phyloP scores from a whole-genome alignment of 1,140 invertebrate species.

The Drosophila tropicalis region DNA sequence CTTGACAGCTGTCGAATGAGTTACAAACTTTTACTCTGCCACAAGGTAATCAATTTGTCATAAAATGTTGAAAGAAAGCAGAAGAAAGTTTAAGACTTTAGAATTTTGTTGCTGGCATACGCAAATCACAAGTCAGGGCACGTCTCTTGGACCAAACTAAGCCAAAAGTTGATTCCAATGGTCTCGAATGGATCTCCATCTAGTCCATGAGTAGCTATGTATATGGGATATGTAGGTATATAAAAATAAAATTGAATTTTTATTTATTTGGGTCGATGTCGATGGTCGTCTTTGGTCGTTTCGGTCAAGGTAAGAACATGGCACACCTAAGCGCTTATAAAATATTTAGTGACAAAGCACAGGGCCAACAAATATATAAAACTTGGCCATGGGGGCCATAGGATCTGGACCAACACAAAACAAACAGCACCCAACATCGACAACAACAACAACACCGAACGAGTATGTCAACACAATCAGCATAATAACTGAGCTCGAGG shows the following conservation, averaged over 20 bases:
- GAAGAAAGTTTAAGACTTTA: conserved; percentile 1
- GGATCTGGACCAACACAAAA: conserved; percentile 16
- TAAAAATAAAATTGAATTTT: conserved; percentile 67
- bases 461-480: conserved; percentile 75
- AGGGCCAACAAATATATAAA: conserved; percentile 49
- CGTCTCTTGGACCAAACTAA: conserved; percentile 40
- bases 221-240: not conserved
- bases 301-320: conserved; percentile 44
- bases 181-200: not conserved
- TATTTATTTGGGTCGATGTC: conserved; percentile 52
- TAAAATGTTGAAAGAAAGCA: conserved; percentile 6
- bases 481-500: conserved; percentile 68
- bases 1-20: conserved; percentile 43
- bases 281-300: conserved; percentile 6
- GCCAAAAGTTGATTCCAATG: conserved; percentile 7
- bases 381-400: conserved; percentile 22
- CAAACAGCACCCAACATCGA: conserved; percentile 21
- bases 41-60: conserved; percentile 54
- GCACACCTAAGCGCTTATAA: conserved; percentile 53
- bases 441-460: conserved; percentile 18
- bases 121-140: conserved; percentile 32
- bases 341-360: conserved; percentile 61
- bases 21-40: conserved; percentile 35
- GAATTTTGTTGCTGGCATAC: conserved; percentile 15
- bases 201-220: not conserved